Evolutionary conservation across 37 sponge, comb jelly and placozoan genomes (phyloP).

Genomic region (Lycopodina hypogea): DNA sequence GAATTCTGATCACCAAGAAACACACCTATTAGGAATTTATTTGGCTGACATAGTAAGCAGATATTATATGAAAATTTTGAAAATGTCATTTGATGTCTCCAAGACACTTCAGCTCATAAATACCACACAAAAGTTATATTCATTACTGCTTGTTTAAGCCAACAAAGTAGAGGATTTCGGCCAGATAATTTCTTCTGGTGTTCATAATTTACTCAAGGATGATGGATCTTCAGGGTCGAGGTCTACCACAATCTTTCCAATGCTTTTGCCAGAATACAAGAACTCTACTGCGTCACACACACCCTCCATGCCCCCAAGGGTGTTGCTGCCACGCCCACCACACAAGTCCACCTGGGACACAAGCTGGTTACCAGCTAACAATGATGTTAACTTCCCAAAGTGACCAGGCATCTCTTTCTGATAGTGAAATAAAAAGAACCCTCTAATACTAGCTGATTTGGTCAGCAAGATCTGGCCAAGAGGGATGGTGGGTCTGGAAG

Average conservation of each 20-base stretch:
- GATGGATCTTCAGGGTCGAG: conserved; percentile 8
- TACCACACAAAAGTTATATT: too few relatives aligned
- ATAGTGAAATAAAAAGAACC: conserved; percentile 64
- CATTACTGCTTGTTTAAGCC: too few relatives aligned
- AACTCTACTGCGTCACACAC: conserved; percentile 74
- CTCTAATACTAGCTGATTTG: conserved; percentile 77
- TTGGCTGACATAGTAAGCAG: too few relatives aligned
- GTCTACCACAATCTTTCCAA: conserved; percentile 73
- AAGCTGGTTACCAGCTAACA: conserved; percentile 39
- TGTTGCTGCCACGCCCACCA: neutral
- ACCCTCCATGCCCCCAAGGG: conserved; percentile 58
- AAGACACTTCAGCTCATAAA: too few relatives aligned
- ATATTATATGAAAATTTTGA: too few relatives aligned
- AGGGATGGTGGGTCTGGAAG: conserved; percentile 20
- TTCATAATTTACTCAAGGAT: too few relatives aligned
- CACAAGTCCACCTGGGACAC: conserved; percentile 61
- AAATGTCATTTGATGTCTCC: too few relatives aligned
- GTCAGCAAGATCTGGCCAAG: conserved; percentile 46
- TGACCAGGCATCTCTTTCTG: conserved; percentile 21
- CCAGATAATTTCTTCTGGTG: too few relatives aligned
- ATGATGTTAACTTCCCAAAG: conserved; percentile 26
- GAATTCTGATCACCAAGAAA: too few relatives aligned
- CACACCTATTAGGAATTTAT: too few relatives aligned
- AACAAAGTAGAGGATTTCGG: too few relatives aligned
- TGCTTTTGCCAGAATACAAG: conserved; percentile 54